A percentile compares a stretch with the other conserved stretches of the same genome.
Evolutionary conservation across 2,888 invertebrate genomes (phyloP).

Genomic region (Piscicola geometra): DNA sequence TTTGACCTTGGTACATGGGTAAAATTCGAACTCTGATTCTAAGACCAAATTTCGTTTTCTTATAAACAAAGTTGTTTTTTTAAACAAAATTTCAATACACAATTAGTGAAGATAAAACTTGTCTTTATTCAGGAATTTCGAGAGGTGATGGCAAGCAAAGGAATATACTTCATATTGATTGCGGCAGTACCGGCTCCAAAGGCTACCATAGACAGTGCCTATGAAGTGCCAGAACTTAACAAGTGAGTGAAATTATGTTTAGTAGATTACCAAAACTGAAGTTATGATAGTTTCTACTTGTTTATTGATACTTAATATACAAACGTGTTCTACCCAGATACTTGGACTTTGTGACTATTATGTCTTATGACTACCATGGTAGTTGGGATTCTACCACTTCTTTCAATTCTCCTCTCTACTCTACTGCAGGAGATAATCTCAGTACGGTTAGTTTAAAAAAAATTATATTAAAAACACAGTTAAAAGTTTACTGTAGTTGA

Average conservation of each 20-base stretch:
- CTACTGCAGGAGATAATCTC: background rate
- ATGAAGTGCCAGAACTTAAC: background rate
- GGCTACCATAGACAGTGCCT: background rate
- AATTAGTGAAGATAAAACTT: background rate
- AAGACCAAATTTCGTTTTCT: no score
- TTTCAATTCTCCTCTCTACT: background rate
- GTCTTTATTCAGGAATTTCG: background rate
- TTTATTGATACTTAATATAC: background rate
- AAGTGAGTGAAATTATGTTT: background rate
- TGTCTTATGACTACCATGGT: constrained; percentile 8
- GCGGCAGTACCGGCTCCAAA: background rate
- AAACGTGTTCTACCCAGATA: background rate
- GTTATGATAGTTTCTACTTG: background rate
- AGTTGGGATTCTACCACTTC: background rate
- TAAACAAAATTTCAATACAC: background rate
- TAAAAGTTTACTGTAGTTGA: no score
- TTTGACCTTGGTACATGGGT: no score
- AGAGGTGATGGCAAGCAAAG: no score
- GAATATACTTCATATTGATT: background rate
- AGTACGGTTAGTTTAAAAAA: no score
- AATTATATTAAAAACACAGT: no score
- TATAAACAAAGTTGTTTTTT: no score
- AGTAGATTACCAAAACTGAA: background rate
- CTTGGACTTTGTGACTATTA: background rate
- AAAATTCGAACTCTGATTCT: no score